Conservation (phyloP, 2,113 vertebrate species). For the Xiphophorus couchianus region DNA sequence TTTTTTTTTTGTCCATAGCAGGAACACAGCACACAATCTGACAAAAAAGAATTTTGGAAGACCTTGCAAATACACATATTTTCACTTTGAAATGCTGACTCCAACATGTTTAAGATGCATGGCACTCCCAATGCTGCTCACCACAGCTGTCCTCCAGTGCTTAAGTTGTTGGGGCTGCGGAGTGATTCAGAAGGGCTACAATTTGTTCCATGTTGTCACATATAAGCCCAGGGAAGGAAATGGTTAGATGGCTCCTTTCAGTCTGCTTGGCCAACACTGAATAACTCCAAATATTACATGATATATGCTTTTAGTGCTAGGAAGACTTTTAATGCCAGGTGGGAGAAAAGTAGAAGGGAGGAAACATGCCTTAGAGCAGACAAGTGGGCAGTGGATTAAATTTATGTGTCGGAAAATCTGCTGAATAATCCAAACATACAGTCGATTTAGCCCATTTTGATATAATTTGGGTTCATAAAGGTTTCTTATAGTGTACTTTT, state of each 20-base stretch:
- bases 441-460: neutral
- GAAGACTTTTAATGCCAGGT: slow-evolving; percentile 8
- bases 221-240: slow-evolving; percentile 25
- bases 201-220: slow-evolving; percentile 47
- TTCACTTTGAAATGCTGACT: neutral
- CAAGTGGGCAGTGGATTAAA: slow-evolving; percentile 12
- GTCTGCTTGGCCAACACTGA: slow-evolving; percentile 39
- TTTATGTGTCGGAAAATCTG: neutral
- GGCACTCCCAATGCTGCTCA: slow-evolving; percentile 21
- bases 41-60: too few species aligned
- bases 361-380: neutral
- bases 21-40: too few species aligned
- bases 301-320: slow-evolving; percentile 23
- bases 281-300: slow-evolving; percentile 30
- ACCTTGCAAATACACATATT: neutral
- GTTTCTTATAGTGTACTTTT: neutral
- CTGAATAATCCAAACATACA: neutral
- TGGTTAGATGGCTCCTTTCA: slow-evolving; percentile 37
- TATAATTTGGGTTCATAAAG: neutral
- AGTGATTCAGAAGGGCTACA: neutral
- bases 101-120: slow-evolving; percentile 19
- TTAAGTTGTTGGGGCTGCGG: slow-evolving; percentile 36
- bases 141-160: slow-evolving; percentile 36
- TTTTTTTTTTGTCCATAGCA: too few species aligned
- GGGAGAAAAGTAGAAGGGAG: slow-evolving; percentile 13